phyloP scores from a whole-genome alignment of 2,888 invertebrate species.

The Troglohyphantes excavatus region DNA sequence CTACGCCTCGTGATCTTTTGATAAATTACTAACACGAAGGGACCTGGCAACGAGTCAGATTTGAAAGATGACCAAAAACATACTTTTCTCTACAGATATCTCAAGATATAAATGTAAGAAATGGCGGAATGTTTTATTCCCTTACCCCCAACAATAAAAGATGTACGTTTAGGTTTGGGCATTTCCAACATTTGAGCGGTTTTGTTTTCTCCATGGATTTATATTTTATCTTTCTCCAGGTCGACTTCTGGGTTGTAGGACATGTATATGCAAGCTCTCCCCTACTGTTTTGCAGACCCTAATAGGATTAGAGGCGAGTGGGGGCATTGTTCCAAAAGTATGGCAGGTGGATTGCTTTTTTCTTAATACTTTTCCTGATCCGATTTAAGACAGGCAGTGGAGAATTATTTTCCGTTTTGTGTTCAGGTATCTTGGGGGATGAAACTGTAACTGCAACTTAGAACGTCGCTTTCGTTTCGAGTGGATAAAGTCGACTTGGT shows the following conservation, averaged over 20 bases:
- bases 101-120: conserved; percentile 63
- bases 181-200: conserved; percentile 40
- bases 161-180: conserved; percentile 47
- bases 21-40: conserved; percentile 52
- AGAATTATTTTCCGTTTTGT: conserved; percentile 2
- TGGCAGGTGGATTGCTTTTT: conserved; percentile 46
- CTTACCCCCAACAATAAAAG: conserved; percentile 23
- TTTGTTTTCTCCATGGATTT: conserved; percentile 43
- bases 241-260: conserved; percentile 15
- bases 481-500: not conserved
- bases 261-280: conserved; percentile 10
- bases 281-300: conserved; percentile 8
- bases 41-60: conserved; percentile 63
- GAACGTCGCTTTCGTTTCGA: not conserved
- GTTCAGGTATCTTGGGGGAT: not conserved
- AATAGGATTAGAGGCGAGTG: conserved; percentile 53
- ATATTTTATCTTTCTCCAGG: conserved; percentile 45
- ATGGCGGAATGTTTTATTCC: not conserved
- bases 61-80: conserved; percentile 72
- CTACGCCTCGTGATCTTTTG: conserved; percentile 68
- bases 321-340: conserved; percentile 35
- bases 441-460: not conserved
- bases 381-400: not conserved
- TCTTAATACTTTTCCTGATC: conserved; percentile 14
- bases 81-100: conserved; percentile 52